Evolutionary conservation across 2,888 invertebrate genomes (phyloP), one percentile per base, ranked within the genome.

Genomic region (Agrypnus murinus): DNA sequence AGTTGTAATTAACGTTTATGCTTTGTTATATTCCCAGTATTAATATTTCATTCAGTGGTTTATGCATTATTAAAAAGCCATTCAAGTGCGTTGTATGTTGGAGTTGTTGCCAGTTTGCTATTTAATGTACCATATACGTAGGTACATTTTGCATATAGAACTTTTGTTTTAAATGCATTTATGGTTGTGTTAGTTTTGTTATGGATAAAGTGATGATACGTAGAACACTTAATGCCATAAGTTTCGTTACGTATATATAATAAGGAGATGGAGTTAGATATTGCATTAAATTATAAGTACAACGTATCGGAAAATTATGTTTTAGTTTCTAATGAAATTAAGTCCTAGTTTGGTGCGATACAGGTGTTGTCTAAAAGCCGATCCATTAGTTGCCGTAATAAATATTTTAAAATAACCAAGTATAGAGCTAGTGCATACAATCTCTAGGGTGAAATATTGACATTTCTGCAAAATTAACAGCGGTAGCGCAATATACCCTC

Each of bases 1-100:
- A 72, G 43, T 63, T 64, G 65, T 58, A 70, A 65, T 70, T 70
- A 70, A 70, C 59, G 65, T 69, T 69, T 63, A 63, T 69, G 63
- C 63, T 63, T 63, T 69, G 63, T 58, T 64, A 48, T 67, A 60
- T 69, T 64, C 62, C 38, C 55, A 25, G 43, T 68, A 68, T 68
- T 62, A 68, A 62, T 62, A 68, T 55, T 68, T 62, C 62, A 68
- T 62, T 34, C 45, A 15, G 57, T 32, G 45, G 59, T 67, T 60
- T 67, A 67, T 67, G 60, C 67, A 67, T 67, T 66, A 67, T 67
- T 67, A 67, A 67, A 65, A 60, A 43, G 60, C 53, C 25, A 53
- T 67, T 67, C 67, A 43, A 48, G 66, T 59, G 67, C n/a, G n/a
- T n/a, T 58, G 34, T 31, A 48, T 50, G 58, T 40, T 48, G 66